phyloP scores from a whole-genome alignment of 2,113 vertebrate genomes.

The Coptodon rendalli region DNA sequence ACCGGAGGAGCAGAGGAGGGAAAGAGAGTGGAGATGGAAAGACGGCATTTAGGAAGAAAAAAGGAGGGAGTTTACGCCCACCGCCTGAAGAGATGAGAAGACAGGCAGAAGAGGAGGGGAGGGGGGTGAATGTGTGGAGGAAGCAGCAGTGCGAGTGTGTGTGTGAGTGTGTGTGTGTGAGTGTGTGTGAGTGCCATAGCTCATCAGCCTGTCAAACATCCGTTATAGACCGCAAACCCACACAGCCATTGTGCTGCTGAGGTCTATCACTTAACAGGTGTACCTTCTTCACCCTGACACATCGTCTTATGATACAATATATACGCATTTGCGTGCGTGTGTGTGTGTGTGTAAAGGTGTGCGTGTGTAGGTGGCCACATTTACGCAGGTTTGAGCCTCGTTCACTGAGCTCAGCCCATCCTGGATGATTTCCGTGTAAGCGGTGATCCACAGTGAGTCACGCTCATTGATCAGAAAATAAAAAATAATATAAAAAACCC shows the following conservation, averaged over 20 bases:
- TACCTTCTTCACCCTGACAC: slow-evolving; percentile 10
- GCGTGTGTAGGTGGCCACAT: slow-evolving; percentile 15
- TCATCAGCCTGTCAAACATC: slow-evolving; percentile 58
- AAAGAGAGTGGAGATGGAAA: slow-evolving; percentile 32
- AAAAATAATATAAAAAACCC: not conserved
- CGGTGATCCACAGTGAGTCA: slow-evolving; percentile 33
- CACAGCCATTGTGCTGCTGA: slow-evolving; percentile 29
- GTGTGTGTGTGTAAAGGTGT: not conserved
- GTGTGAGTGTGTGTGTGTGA: not conserved
- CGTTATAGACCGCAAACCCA: slow-evolving; percentile 65
- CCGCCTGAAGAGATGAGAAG: slow-evolving; percentile 49
- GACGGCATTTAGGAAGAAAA: slow-evolving; percentile 38
- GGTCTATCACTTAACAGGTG: slow-evolving; percentile 53
- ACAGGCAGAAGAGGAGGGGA: slow-evolving; percentile 38
- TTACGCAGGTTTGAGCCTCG: not conserved
- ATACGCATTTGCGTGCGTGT: not conserved
- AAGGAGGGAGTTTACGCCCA: slow-evolving; percentile 45
- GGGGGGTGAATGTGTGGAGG: slow-evolving; percentile 33
- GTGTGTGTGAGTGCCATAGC: slow-evolving; percentile 27
- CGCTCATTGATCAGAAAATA: slow-evolving; percentile 40
- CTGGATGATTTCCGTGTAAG: not conserved
- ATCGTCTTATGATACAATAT: not conserved
- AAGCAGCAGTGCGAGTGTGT: slow-evolving; percentile 9
- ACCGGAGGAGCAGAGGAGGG: not conserved
- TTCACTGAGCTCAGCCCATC: not conserved